A percentile compares a stretch with the other conserved stretches of the same genome.
Conservation (phyloP, 2,888 invertebrate species). For the Slavum lentiscoides region DNA sequence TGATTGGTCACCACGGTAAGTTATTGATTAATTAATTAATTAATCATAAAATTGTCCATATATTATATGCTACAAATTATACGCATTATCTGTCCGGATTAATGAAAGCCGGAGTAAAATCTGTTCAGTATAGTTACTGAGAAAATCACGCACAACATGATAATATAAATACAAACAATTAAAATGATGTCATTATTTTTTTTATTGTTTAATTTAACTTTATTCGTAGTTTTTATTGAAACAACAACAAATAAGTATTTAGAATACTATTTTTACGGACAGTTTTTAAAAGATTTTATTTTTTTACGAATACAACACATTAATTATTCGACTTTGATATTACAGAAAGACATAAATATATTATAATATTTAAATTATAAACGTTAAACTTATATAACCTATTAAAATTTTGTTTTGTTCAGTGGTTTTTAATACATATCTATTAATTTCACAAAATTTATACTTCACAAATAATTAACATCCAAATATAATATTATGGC, state of each 20-base stretch:
- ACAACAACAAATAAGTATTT: not conserved
- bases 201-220: not conserved
- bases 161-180: too few relatives aligned
- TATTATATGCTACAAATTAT: too few relatives aligned
- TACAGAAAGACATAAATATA: not conserved
- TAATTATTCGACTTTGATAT: not conserved
- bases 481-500: not conserved
- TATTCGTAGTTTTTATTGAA: not conserved
- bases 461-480: not conserved
- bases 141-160: too few relatives aligned
- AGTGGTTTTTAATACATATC: not conserved
- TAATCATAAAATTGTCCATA: too few relatives aligned
- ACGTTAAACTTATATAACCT: not conserved
- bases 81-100: too few relatives aligned
- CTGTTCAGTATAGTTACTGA: too few relatives aligned
- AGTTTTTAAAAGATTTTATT: not conserved
- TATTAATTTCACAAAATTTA: slow-evolving; percentile 2
- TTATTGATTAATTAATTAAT: too few relatives aligned
- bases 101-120: too few relatives aligned
- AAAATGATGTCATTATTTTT: not conserved
- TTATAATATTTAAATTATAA: not conserved
- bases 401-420: not conserved
- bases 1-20: too few relatives aligned
- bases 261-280: not conserved
- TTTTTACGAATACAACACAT: not conserved